Percentiles rank a stretch among this genome's conserved stretches.
These are phyloP conservation scores for Machimus rusticus DNA, from an alignment of 2,888 invertebrate species.

Conservation along the genomic window DNA sequence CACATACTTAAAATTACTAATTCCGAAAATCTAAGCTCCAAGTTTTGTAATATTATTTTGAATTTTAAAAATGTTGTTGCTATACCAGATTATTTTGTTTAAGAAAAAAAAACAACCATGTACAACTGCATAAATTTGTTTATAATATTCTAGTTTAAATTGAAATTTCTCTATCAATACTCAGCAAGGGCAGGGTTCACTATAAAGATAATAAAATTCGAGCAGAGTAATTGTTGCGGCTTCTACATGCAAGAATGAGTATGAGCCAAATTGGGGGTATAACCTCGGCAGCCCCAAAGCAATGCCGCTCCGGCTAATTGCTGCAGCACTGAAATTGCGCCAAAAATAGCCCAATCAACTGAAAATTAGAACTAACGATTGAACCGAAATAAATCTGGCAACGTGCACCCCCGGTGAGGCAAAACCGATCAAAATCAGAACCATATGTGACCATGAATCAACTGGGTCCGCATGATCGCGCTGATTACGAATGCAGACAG, in stretches of 20 bases:
- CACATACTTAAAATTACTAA: too few species aligned
- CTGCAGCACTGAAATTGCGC: not conserved
- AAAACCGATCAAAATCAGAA: constrained; percentile 32
- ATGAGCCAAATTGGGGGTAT: not conserved
- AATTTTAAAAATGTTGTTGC: too few species aligned
- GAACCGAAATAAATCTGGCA: constrained; percentile 28
- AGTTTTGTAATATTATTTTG: too few species aligned
- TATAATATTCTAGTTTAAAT: too few species aligned
- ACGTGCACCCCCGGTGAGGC: not conserved
- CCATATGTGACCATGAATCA: constrained; percentile 29
- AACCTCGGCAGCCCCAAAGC: not conserved
- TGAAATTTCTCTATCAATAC: too few species aligned
- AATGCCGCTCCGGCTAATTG: not conserved
- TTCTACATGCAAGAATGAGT: not conserved
- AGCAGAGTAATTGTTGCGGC: too few species aligned
- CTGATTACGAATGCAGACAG: not conserved
- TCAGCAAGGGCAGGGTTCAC: not conserved
- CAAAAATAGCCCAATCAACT: not conserved
- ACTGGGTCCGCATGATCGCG: constrained; percentile 2
- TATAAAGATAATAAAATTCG: not conserved
- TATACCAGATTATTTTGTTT: too few species aligned
- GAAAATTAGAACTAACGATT: not conserved
- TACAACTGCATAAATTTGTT: too few species aligned
- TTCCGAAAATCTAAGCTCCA: too few species aligned
- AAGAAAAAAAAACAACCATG: too few species aligned